Evolutionary conservation across 1,140 invertebrate genomes (phyloP), one percentile per base, ranked within the genome.

Genomic region (Drosophila punjabiensis): DNA sequence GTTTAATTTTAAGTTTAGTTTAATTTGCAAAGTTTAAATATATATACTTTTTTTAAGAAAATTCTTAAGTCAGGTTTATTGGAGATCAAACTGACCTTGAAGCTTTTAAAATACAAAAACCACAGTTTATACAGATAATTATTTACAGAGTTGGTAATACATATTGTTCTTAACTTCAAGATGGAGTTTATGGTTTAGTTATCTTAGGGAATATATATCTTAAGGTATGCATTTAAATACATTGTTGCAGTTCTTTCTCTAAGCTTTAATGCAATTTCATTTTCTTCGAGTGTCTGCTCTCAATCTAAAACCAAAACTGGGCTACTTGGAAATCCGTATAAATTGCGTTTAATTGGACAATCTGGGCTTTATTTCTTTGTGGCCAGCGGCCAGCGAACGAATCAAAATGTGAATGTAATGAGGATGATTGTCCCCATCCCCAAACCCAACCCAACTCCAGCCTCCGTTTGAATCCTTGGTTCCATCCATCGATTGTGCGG

Each of bases 341-440:
- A 89, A 90, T 89, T 90, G 85, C 85, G 82, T 89, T 89, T 89
- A 89, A 89, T 89, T 89, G 85, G 85, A 90, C 85, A 89, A 89
- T 89, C 89, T 89, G 63, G 65, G 62, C 52, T 90, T 90, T 86
- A 81, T 90, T 86, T 76, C 79, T 75, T 90, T 88, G 85, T 81
- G 76, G 82, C 82, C 82, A 80, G 66, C 81, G 81, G 81, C 81
- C 66, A 73, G 35, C 53, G 24, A 59, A 64, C 41, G 47, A 65
- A 79, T 62, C 55, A 56, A 65, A 82, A 70, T 73, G 63, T 59
- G 63, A 76, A 41, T 73, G 81, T 88, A 84, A 88, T 88, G 81
- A 88, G 84, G 81, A 71, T 83, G 78, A 35, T 47, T 28, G 28
- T 59, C 20, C 33, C 20, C 24, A 33, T 0, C 48, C 9, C 28